Evolutionary conservation across 2,113 vertebrate genomes (phyloP).

Genomic region (Colossoma macropomum): DNA sequence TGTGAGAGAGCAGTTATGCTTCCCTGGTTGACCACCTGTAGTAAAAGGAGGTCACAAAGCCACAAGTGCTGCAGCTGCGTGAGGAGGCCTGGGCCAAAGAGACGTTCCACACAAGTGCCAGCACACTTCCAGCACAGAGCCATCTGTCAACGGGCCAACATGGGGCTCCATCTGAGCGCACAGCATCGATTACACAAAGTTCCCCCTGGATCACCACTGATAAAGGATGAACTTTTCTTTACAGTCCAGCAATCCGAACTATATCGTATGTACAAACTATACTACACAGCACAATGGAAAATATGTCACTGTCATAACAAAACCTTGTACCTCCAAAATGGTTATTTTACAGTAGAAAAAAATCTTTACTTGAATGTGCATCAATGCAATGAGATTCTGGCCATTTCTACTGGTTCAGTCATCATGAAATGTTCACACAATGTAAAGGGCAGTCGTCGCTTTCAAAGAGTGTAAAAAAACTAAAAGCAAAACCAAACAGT

Average conservation of each 20-base stretch:
- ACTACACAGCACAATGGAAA: too few relatives aligned
- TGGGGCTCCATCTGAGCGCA: neutral
- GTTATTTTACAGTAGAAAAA: too few relatives aligned
- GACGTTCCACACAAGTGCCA: slow-evolving; percentile 39
- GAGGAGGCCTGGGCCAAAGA: slow-evolving; percentile 50
- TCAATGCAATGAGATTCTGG: too few relatives aligned
- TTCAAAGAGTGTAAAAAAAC: too few relatives aligned
- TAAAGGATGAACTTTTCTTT: neutral
- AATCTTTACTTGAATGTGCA: too few relatives aligned
- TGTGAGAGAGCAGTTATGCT: slow-evolving; percentile 59
- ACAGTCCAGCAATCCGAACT: neutral
- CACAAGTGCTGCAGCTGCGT: slow-evolving; percentile 54
- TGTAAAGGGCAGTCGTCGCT: too few relatives aligned
- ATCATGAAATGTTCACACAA: too few relatives aligned
- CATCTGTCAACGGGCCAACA: neutral
- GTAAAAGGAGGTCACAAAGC: slow-evolving; percentile 64
- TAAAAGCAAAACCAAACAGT: too few relatives aligned
- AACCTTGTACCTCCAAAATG: too few relatives aligned
- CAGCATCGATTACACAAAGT: neutral
- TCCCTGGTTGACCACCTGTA: slow-evolving; percentile 60
- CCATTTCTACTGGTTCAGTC: too few relatives aligned
- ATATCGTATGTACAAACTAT: neutral
- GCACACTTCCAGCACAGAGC: slow-evolving; percentile 41
- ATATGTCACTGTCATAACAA: too few relatives aligned
- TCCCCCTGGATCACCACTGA: neutral